Base-by-base conservation (phyloP, 2,888 invertebrate genomes). In the Teleiodes luculella region DNA sequence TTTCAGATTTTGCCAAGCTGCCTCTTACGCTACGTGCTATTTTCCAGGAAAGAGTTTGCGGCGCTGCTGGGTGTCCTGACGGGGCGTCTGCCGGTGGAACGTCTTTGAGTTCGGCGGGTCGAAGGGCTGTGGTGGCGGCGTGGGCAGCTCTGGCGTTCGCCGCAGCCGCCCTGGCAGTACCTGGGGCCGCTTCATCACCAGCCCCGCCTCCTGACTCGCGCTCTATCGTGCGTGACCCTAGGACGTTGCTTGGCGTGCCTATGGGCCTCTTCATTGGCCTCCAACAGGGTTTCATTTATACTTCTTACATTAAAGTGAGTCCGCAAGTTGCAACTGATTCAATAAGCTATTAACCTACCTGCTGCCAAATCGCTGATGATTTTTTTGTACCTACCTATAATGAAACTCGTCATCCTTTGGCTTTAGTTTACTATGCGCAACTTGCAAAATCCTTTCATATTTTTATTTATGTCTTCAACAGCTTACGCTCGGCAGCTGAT, bases 241-340 rank as follows among this genome's bases (percentile, higher is more conserved):
- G 92, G 51, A 81, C 95, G 35, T 90, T 94, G 63, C 91, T 95
- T 35, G 94, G 94, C 1, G 93, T 94, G 0, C 95, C 96, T 0
- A 90, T 96, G 80, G 94, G 95, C 3, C 88, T 95, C 39, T 96
- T 95, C 70, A 95, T 96, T 60, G 96, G 96, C 57, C 90, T 95
- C 56, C 95, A 96, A 77, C 96, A 96, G 83, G 95, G 95, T 62
- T 95, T 96, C 76, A 95, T 96, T 87, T 93, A 94, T 74, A 93
- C 94, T 7, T 95, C 95, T 70, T 96, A 95, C 78, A 93, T 95
- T 74, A 93, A 95, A 91, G 95, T 94, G 70, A 75, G 70, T 55
- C 0, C 3, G n/a, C 13, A n/a, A n/a, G 11, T 35, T 35, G 11
- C n/a, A n/a, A 3, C 1, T 13, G 11, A n/a, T n/a, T n/a, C n/a